Evolutionary conservation across 1,140 invertebrate genomes (phyloP).

Genomic region (Dufourea novaeangliae): DNA sequence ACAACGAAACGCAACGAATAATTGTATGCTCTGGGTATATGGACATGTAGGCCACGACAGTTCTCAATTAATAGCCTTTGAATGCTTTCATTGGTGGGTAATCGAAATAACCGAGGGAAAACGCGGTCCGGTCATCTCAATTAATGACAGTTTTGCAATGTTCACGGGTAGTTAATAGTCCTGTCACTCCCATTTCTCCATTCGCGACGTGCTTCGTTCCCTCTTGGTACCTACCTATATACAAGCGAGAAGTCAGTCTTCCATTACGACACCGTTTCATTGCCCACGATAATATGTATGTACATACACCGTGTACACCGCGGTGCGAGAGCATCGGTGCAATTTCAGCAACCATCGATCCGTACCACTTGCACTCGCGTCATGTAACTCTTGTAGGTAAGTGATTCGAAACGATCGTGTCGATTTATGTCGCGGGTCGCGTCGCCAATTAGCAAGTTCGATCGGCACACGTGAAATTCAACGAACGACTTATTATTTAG

Average conservation of each 20-base stretch:
- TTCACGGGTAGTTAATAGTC: conserved; percentile 41
- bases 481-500: background rate
- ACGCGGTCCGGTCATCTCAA: background rate
- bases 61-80: background rate
- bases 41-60: background rate
- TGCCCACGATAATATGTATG: background rate
- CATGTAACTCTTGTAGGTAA: background rate
- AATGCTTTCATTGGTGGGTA: background rate
- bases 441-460: background rate
- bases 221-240: no score
- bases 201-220: background rate
- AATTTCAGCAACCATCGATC: background rate
- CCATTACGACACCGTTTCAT: conserved; percentile 34
- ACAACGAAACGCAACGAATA: background rate
- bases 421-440: background rate
- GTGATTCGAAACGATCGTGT: background rate
- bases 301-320: no score
- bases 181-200: conserved; percentile 13
- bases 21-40: background rate
- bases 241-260: conserved; percentile 33
- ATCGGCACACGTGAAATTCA: background rate
- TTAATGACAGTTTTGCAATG: conserved; percentile 37
- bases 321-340: background rate
- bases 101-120: background rate
- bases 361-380: background rate